Conservation (phyloP, 2,113 vertebrate species). For the Otus sunia region DNA sequence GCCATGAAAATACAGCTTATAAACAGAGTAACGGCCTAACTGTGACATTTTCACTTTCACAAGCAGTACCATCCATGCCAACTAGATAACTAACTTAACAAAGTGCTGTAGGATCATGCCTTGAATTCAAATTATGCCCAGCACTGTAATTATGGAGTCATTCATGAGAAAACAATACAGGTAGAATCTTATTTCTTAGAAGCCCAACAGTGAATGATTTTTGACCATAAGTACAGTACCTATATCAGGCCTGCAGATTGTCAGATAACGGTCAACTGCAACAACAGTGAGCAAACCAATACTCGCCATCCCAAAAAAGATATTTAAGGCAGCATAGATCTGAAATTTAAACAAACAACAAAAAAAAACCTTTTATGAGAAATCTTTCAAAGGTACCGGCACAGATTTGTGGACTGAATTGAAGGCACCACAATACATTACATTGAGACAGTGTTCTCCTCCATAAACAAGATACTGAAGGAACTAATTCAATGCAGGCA, state of each 20-base stretch:
- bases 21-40: neutral
- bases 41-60: neutral
- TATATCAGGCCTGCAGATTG: conserved; percentile 88
- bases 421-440: neutral
- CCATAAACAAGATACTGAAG: neutral
- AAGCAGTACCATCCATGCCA: neutral
- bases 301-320: conserved; percentile 98
- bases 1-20: neutral
- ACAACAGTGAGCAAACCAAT: conserved; percentile 95
- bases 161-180: neutral
- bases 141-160: neutral
- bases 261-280: conserved; percentile 91
- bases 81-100: neutral
- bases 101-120: neutral
- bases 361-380: neutral
- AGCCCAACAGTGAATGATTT: neutral
- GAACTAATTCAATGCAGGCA: neutral
- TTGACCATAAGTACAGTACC: conserved; percentile 72
- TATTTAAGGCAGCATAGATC: conserved; percentile 96
- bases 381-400: neutral
- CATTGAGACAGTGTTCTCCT: neutral
- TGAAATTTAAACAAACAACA: conserved; percentile 59
- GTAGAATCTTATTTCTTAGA: neutral
- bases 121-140: neutral
- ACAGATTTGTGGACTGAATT: neutral